phyloP scores from a whole-genome alignment of 2,797 vertebrate species.

The Phrynocephalus forsythii region DNA sequence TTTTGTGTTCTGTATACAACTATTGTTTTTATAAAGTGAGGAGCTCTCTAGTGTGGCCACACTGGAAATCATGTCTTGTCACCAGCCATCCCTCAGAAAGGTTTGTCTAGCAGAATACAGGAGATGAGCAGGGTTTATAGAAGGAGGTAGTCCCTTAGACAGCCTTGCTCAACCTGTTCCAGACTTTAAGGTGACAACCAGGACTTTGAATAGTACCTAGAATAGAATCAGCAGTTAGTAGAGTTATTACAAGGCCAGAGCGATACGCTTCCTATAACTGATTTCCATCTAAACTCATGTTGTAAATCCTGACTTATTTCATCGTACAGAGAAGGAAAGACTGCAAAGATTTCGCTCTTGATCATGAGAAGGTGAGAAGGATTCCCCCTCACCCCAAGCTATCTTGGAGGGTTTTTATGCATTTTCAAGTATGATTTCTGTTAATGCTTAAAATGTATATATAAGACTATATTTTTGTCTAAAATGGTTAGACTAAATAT shows the following conservation, averaged over 20 bases:
- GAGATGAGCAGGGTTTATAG: neutral
- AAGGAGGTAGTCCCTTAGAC: neutral
- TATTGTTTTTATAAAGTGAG: neutral
- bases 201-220: neutral
- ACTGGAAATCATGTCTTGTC: neutral
- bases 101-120: neutral
- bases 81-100: neutral
- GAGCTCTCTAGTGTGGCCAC: neutral
- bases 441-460: too few species aligned
- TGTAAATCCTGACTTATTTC: too few species aligned
- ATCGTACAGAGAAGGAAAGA: too few species aligned
- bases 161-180: neutral
- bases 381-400: too few species aligned
- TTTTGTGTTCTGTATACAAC: too few species aligned
- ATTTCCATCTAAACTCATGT: neutral
- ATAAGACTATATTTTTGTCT: too few species aligned
- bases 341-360: too few species aligned
- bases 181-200: neutral
- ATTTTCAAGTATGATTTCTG: too few species aligned
- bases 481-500: too few species aligned
- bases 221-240: neutral
- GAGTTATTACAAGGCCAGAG: neutral
- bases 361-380: too few species aligned
- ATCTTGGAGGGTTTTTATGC: too few species aligned
- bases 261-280: neutral